phyloP scores from a whole-genome alignment of 2,888 invertebrate genomes.

The Automeris io region DNA sequence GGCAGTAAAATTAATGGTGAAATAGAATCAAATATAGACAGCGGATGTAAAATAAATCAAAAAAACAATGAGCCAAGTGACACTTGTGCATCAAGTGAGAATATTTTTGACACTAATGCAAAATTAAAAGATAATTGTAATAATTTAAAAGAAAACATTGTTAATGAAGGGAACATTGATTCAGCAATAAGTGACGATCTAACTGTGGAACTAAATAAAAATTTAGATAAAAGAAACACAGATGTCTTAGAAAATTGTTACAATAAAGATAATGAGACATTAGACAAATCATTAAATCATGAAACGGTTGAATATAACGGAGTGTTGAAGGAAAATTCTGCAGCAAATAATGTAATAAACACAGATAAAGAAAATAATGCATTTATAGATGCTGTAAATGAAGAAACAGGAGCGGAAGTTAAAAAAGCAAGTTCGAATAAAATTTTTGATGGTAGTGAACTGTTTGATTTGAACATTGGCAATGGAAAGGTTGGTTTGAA shows the following conservation, averaged over 20 bases:
- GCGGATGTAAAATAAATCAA: neutral
- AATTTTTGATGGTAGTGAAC: neutral
- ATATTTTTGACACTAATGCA: neutral
- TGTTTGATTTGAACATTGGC: neutral
- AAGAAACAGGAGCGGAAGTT: neutral
- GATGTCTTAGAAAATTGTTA: neutral
- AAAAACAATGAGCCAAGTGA: neutral
- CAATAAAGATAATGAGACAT: neutral
- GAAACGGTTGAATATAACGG: neutral
- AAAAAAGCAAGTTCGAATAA: neutral
- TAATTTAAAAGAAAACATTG: neutral
- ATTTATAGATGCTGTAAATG: neutral
- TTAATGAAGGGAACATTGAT: neutral
- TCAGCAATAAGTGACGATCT: neutral
- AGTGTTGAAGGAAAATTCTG: neutral
- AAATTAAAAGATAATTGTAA: neutral
- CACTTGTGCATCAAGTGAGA: neutral
- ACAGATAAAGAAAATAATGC: conserved; percentile 1
- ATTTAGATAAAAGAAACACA: too few relatives aligned
- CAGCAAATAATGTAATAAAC: neutral
- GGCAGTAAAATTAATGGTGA: neutral
- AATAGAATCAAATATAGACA: neutral
- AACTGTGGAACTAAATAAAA: neutral
- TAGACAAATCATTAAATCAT: neutral
- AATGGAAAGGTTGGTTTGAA: neutral